These are phyloP conservation scores for Phocides pigmalion DNA, from an alignment of 1,140 invertebrate genomes.

Conservation along the genomic window DNA sequence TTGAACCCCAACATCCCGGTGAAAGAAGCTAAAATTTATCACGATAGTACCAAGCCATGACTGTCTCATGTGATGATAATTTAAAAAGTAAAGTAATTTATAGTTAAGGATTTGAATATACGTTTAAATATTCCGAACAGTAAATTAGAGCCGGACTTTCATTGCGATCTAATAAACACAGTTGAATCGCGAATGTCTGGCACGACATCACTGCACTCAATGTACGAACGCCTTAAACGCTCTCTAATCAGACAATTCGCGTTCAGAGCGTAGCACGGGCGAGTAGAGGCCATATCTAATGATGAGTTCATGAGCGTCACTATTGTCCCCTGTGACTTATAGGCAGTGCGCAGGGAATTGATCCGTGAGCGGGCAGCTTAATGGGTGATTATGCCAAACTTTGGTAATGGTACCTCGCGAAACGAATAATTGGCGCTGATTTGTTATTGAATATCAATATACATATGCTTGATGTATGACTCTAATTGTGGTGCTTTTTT, in stretches of 20 bases:
- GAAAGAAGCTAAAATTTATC: too few relatives aligned
- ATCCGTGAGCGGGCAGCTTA: conserved; percentile 54
- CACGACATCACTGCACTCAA: conserved; percentile 18
- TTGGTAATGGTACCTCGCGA: conserved; percentile 42
- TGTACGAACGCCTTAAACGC: conserved; percentile 41
- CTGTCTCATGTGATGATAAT: background rate
- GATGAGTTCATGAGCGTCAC: conserved; percentile 56
- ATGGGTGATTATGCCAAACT: conserved; percentile 57
- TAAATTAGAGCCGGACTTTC: conserved; percentile 5
- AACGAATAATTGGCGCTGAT: conserved; percentile 53
- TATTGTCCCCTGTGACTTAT: conserved; percentile 65
- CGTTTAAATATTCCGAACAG: background rate
- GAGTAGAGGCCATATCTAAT: conserved; percentile 72
- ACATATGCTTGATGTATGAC: conserved; percentile 36
- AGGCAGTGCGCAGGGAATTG: conserved; percentile 48
- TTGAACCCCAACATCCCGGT: too few relatives aligned
- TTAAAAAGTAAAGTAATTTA: background rate
- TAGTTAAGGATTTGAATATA: background rate
- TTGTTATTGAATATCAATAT: conserved; percentile 62
- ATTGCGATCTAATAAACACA: conserved; percentile 27
- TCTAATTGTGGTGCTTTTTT: conserved; percentile 9
- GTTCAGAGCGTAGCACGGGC: conserved; percentile 50
- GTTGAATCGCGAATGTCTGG: conserved; percentile 20
- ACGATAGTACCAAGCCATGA: too few relatives aligned
- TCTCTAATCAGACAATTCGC: conserved; percentile 72